Base-by-base conservation (phyloP, 1,140 invertebrate species). In the Drosophila willistoni region DNA sequence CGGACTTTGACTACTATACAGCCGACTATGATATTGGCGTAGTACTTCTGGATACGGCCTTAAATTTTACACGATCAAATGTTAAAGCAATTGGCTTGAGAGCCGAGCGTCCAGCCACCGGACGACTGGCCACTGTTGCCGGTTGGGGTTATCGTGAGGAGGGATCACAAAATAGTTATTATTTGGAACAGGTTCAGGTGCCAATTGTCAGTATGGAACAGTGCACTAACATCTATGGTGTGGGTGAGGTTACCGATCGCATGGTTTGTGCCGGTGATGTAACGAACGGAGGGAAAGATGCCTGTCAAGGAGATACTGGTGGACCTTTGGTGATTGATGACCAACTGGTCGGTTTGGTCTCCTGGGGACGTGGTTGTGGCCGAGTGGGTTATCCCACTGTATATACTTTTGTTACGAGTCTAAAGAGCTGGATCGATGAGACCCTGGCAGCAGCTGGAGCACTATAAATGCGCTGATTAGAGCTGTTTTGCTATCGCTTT, bases 221-320 rank as follows among this genome's bases (percentile, higher is more conserved):
- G 41, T 91, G 90, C 19, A 63, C 36, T 7, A 9, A 51, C 1
- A 74, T 86, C 14, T 90, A 91, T 65, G 85, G 85, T 0, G 44
- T 4, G 6, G 71, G 59, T 54, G 81, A 89, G 63, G 90, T 94
- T 34, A 93, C 92, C 1, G 92, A 92, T 1, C 91, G 93, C 14
- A 94, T 95, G 93, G 86, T 95, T 14, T 95, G 95, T 78, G 94
- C 94, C 7, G 95, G 95, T 7, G 93, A 94, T 80, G 93, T 94
- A 5, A 71, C 87, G 0, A 73, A 93, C 29, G 95, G 94, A 1
- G 94, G 95, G 0, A 93, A 92, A 56, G 95, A 95, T 73, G 93
- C 94, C 4, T 94, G 93, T 42, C 93, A 95, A 79, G 94, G 94
- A 1, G 95, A 96, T 79, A 95, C 95, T 4, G 95, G 95, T 1